Base-by-base conservation (phyloP, 2,797 vertebrate genomes). In the Pangasius krempfi region DNA sequence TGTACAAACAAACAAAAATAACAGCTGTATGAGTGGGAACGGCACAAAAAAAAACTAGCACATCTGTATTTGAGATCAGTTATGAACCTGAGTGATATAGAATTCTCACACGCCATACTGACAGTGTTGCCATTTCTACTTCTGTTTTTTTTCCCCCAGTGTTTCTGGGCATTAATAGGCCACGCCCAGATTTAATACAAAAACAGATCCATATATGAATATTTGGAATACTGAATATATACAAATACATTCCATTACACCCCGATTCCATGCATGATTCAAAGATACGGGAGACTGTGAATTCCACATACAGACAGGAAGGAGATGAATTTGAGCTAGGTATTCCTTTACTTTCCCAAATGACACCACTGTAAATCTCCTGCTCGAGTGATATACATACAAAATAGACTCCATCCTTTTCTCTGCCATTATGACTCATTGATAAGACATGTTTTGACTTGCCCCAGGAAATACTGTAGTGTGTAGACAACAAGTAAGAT, bases 391-490 rank as follows among this genome's bases (percentile, higher is more conserved):
- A 60, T 70, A 40, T 40, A 40, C 47, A 33, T 52, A 54, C 30
- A 50, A 84, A 66, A 30, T 22, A 62, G 25, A 44, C 33, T 50
- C 22, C 33, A 60, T 60, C 52, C 13, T 56, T 73, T 58, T 16
- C 33, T 27, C 52, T n/a, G 22, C 30, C 14, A 47, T 81, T 86
- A 81, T 58, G 80, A 86, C 20, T 81, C 52, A 40, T 50, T 73
- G 76, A 47, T 56, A 56, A 84, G 60, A 76, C 70, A 66, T 44
- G 85, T 47, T 25, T 76, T 58, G 70, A 84, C 84, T 37, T 89
- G 88, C n/a, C 52, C 13, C 80, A 79, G 70, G 85, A 87, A 84
- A 84, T 68, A 60, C 50, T 58, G 80, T 83, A 84, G 47, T 52
- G 50, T 58, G 79, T 66, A 64, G 30, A 82, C 84, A 81, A 64